Base-by-base conservation (phyloP, 2,113 vertebrate genomes). In the Nicator chloris region DNA sequence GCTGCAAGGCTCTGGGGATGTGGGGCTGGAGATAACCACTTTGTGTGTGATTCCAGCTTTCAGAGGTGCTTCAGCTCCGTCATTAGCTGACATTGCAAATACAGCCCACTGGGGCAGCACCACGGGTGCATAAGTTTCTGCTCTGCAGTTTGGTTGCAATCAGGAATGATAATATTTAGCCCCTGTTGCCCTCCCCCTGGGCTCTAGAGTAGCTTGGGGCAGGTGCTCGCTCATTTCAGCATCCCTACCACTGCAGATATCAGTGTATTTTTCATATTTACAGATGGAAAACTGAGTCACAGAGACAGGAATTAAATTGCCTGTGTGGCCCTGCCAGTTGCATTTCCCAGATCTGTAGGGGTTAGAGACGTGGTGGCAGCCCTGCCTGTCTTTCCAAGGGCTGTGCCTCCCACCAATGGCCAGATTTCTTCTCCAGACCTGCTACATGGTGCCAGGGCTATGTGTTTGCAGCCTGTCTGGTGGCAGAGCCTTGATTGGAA, bases 161-260 rank as follows among this genome's bases (percentile, higher is more conserved):
- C 39, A 82, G 79, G 47, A 94, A 88, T 40, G 19, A 53, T 44
- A 71, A 47, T 60, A 88, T 35, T 90, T 79, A 54, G 70, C 39
- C 40, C 85, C 82, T 24, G 24, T 59, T 2, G 2, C 75, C 49
- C 31, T 63, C 49, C 19, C 10, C 45, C 27, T n/a, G 59, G 49
- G 39, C 31, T 76, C 24, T 72, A 28, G 79, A 70, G 31, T 44
- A 72, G 61, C 57, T 86, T 1, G 1, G 65, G 35, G 49, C 0
- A 27, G 28, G 40, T 0, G 0, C 56, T 81, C 0, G 0, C 16
- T 82, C 27, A 4, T 27, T 59, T 68, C 0, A 1, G 6, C 2
- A 2, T 60, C n/a, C 27, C 39, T 4, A 5, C 45, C 1, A 3
- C 72, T 88, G 68, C 84, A 77, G 40, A 49, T n/a, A 51, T 81